A percentile compares a stretch with the other conserved stretches of the same genome.
phyloP scores from a whole-genome alignment of 2,888 invertebrate species.

The Miltochrista miniata region DNA sequence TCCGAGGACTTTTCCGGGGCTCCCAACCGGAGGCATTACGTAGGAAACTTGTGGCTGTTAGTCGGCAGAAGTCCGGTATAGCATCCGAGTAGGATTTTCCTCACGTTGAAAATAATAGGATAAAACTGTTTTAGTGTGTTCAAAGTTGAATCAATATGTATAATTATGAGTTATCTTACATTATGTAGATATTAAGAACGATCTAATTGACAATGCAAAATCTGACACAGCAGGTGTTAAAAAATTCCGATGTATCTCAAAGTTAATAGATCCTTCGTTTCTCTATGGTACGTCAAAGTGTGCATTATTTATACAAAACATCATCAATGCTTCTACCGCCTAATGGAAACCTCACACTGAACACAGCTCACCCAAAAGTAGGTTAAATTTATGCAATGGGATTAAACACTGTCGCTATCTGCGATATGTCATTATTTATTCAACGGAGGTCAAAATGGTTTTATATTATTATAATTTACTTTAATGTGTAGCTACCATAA shows the following conservation, averaged over 20 bases:
- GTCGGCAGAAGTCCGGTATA: too few species aligned
- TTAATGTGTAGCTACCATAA: background rate
- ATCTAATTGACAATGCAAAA: too few species aligned
- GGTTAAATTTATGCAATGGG: conserved; percentile 55
- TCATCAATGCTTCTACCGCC: conserved; percentile 12
- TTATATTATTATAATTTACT: conserved; percentile 40
- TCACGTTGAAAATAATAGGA: too few species aligned
- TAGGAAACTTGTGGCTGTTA: too few species aligned
- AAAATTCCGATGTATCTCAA: conserved; percentile 10
- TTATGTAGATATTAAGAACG: too few species aligned
- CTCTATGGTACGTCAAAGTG: conserved; percentile 18
- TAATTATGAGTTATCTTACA: too few species aligned
- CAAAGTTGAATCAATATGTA: too few species aligned
- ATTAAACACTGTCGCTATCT: conserved; percentile 57
- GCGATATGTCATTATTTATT: conserved; percentile 61
- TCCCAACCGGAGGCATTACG: too few species aligned
- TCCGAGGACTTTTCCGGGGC: too few species aligned
- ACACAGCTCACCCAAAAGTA: conserved; percentile 39
- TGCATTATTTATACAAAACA: conserved; percentile 43
- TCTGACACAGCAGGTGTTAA: too few species aligned
- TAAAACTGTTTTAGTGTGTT: too few species aligned
- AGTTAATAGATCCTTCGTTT: conserved; percentile 11
- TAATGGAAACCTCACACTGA: conserved; percentile 37
- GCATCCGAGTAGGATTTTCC: too few species aligned
- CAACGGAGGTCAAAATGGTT: conserved; percentile 47